Conservation (phyloP, 2,113 vertebrate species). For the Sinocyclocheilus grahami region DNA sequence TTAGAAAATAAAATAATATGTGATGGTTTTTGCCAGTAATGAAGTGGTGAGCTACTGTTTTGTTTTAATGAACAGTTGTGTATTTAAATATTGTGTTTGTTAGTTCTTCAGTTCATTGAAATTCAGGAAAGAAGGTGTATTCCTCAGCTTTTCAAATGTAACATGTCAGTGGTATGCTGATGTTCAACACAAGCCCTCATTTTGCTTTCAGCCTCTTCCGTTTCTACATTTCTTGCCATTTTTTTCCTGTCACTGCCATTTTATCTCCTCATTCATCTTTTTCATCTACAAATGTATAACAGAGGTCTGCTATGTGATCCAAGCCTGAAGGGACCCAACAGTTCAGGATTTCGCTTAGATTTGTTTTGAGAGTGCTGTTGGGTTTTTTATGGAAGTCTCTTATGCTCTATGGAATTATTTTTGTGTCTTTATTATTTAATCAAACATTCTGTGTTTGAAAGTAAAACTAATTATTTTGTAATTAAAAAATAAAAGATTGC, state of each 20-base stretch:
- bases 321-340: background rate
- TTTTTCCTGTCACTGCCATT: background rate
- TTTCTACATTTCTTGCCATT: background rate
- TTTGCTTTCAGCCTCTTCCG: background rate
- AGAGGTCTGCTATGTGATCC: background rate
- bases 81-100: background rate
- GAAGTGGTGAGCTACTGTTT: background rate
- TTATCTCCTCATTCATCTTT: background rate
- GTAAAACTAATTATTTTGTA: no score
- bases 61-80: background rate
- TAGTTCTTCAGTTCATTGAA: background rate
- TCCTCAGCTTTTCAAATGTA: background rate
- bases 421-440: no score
- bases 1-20: background rate
- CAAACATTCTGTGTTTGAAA: no score
- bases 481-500: no score
- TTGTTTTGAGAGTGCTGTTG: background rate
- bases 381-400: background rate
- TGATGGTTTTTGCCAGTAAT: background rate
- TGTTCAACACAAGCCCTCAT: background rate
- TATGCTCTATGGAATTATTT: background rate
- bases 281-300: constrained; percentile 12
- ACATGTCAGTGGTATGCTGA: background rate
- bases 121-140: background rate
- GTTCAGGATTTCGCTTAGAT: background rate